Evolutionary conservation across 1,140 invertebrate species (phyloP).

Genomic region (Saccostrea cuccullata): DNA sequence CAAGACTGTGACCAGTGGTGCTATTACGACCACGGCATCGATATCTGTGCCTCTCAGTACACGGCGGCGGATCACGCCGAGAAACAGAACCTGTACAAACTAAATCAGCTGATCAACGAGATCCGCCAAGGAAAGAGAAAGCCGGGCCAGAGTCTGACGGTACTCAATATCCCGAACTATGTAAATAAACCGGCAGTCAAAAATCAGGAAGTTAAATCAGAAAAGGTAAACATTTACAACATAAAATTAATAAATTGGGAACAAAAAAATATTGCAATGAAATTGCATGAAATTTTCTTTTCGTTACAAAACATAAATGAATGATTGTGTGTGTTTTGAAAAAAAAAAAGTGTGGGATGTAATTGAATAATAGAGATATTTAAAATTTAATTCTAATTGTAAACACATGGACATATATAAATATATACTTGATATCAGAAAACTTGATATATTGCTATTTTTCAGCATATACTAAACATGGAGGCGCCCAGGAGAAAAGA

Average conservation of each 20-base stretch:
- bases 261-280: too few species aligned
- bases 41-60: conserved; percentile 58
- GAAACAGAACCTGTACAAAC: conserved; percentile 52
- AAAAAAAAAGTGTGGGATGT: too few species aligned
- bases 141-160: conserved; percentile 55
- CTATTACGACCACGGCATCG: conserved; percentile 57
- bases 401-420: too few species aligned
- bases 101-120: conserved; percentile 58
- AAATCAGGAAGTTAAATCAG: neutral
- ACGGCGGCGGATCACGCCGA: conserved; percentile 58
- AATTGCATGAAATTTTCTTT: too few species aligned
- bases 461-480: conserved; percentile 15
- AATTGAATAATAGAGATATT: too few species aligned
- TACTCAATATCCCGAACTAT: conserved; percentile 26
- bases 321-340: too few species aligned
- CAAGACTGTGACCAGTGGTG: conserved; percentile 65
- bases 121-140: conserved; percentile 56
- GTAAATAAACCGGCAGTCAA: neutral
- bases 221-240: neutral
- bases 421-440: too few species aligned
- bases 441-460: neutral
- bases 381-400: too few species aligned
- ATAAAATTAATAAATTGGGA: too few species aligned
- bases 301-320: too few species aligned
- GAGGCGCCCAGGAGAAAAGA: conserved; percentile 51